Percentiles rank a stretch among this genome's conserved stretches.
These are phyloP conservation scores for Drosophila willistoni DNA, from an alignment of 1,140 invertebrate genomes.

Conservation along the genomic window DNA sequence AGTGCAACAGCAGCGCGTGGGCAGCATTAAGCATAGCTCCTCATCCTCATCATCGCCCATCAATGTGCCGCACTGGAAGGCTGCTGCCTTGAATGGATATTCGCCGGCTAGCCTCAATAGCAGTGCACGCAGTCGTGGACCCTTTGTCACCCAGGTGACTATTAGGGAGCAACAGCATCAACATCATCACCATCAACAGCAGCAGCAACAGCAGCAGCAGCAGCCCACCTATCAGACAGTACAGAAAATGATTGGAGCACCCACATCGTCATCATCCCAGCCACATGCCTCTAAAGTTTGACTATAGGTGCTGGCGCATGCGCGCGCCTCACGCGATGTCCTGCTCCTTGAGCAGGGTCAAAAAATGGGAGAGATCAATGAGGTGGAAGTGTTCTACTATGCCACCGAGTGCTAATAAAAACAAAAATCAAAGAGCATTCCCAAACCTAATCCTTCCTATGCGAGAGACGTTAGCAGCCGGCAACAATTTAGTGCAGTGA, in stretches of 20 bases:
- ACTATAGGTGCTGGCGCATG: conserved; percentile 82
- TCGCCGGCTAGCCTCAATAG: conserved; percentile 69
- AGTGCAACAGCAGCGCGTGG: conserved; percentile 85
- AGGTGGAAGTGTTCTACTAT: conserved; percentile 79
- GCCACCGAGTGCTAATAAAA: conserved; percentile 70
- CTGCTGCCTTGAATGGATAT: conserved; percentile 71
- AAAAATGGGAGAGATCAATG: conserved; percentile 42
- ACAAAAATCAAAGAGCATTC: too few relatives aligned
- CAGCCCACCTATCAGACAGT: conserved; percentile 77
- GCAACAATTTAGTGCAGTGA: conserved; percentile 30
- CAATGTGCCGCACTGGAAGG: conserved; percentile 77
- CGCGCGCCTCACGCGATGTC: conserved; percentile 70
- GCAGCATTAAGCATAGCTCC: conserved; percentile 76
- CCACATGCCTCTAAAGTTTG: conserved; percentile 82
- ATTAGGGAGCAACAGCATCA: conserved; percentile 64
- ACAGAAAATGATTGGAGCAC: conserved; percentile 49
- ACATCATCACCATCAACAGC: conserved; percentile 25
- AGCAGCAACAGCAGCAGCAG: conserved; percentile 62
- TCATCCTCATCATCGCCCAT: conserved; percentile 58
- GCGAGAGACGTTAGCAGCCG: conserved; percentile 34
- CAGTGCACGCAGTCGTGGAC: conserved; percentile 83
- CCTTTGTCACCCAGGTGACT: conserved; percentile 86
- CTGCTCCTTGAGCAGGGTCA: conserved; percentile 20
- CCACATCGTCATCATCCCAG: conserved; percentile 48
- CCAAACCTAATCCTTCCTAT: background rate